Conservation (phyloP, 1,140 invertebrate species). For the Babylonia areolata region DNA sequence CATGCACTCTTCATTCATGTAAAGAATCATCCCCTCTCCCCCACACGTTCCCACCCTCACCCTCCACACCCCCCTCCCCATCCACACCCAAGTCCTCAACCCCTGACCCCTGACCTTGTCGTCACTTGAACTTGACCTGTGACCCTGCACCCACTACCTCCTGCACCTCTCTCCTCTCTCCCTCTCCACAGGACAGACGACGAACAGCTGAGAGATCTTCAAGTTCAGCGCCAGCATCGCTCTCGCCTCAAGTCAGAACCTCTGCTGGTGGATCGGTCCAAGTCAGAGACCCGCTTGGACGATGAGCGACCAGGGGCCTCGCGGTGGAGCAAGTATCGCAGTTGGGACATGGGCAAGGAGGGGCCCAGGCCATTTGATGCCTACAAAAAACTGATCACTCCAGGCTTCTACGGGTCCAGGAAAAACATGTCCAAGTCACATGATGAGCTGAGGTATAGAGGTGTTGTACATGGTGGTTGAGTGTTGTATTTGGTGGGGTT, state of each 20-base stretch:
- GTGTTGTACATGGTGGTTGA: not conserved
- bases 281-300: constrained; percentile 49
- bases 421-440: constrained; percentile 51
- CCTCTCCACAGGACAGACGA: constrained; percentile 60
- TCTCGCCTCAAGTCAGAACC: not conserved
- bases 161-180: constrained; percentile 4
- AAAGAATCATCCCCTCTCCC: not conserved
- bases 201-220: constrained; percentile 55
- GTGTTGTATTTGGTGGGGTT: not conserved
- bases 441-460: constrained; percentile 57
- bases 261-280: constrained; percentile 22
- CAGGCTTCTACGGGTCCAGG: constrained; percentile 55
- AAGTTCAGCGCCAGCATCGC: constrained; percentile 32
- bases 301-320: not conserved
- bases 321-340: constrained; percentile 42
- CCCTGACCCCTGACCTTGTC: not conserved
- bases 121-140: not conserved
- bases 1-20: too few species aligned
- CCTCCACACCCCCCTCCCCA: not conserved
- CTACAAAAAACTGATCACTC: constrained; percentile 66
- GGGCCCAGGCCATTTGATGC: constrained; percentile 53
- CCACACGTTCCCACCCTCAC: not conserved
- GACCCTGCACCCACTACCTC: not conserved
- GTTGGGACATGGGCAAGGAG: constrained; percentile 41
- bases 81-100: not conserved